Percentiles rank a stretch among this genome's conserved stretches.
Evolutionary conservation across 2,888 invertebrate species (phyloP).

Genomic region (Drosophila infuscata): DNA sequence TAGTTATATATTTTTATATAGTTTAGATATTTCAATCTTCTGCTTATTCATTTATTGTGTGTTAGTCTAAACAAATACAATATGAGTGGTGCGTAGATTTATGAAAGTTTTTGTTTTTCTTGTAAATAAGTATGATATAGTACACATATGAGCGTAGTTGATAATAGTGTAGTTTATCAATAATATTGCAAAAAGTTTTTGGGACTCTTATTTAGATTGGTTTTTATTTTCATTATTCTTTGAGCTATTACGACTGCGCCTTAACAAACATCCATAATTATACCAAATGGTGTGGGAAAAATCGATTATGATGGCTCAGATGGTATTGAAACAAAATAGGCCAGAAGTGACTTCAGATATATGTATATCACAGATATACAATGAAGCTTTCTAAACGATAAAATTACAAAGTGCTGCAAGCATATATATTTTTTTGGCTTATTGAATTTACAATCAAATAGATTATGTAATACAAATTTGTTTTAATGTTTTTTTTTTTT

Average conservation of each 20-base stretch:
- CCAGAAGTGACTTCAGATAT: neutral
- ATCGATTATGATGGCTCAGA: slow-evolving; percentile 10
- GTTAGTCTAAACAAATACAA: slow-evolving; percentile 38
- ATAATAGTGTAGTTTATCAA: slow-evolving; percentile 37
- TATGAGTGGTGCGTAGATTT: slow-evolving; percentile 36
- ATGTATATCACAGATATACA: slow-evolving; percentile 54
- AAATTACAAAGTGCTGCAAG: neutral
- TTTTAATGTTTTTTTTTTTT: neutral
- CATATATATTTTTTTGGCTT: slow-evolving; percentile 2
- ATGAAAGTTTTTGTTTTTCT: slow-evolving; percentile 11
- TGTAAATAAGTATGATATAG: slow-evolving; percentile 28
- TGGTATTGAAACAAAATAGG: slow-evolving; percentile 24
- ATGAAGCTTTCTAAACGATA: slow-evolving; percentile 1
- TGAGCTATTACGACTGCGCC: slow-evolving; percentile 43
- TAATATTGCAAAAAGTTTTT: slow-evolving; percentile 64
- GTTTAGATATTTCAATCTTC: slow-evolving; percentile 30
- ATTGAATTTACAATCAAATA: slow-evolving; percentile 25
- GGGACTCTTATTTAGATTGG: slow-evolving; percentile 23
- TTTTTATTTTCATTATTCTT: slow-evolving; percentile 4
- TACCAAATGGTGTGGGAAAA: slow-evolving; percentile 25
- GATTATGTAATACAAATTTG: slow-evolving; percentile 23
- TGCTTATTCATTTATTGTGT: slow-evolving; percentile 29
- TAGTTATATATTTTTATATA: slow-evolving; percentile 7
- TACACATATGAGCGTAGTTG: slow-evolving; percentile 35
- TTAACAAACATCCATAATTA: slow-evolving; percentile 15